A percentile compares a stretch with the other conserved stretches of the same genome.
Conservation (phyloP, 2,113 vertebrate genomes). For the Podarcis raffonei region DNA sequence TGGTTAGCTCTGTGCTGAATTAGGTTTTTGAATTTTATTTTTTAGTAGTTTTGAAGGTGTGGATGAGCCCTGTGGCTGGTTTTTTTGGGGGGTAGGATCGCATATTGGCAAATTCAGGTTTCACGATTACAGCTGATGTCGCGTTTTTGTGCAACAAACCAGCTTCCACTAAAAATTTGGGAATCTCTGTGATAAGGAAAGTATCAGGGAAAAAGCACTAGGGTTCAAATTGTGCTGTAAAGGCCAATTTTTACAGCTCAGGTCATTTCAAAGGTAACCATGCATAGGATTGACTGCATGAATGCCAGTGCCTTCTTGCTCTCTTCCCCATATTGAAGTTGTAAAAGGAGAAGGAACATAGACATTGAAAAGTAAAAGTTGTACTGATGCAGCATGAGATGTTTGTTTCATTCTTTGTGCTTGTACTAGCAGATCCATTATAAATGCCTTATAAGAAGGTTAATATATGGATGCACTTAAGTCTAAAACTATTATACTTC, state of each 20-base stretch:
- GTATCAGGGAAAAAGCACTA: too few relatives aligned
- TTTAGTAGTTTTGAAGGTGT: background rate
- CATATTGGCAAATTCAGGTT: background rate
- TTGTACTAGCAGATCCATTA: background rate
- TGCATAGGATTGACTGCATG: background rate
- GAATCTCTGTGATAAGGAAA: too few relatives aligned
- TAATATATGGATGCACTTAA: background rate
- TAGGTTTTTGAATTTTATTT: background rate
- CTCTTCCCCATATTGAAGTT: background rate
- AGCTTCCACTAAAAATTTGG: too few relatives aligned
- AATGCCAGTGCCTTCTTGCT: background rate
- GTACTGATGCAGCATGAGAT: too few relatives aligned
- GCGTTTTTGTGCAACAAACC: too few relatives aligned
- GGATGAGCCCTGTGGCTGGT: background rate
- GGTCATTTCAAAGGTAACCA: background rate
- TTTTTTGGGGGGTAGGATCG: background rate
- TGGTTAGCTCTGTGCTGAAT: background rate
- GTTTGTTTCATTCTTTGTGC: background rate
- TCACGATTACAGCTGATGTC: background rate
- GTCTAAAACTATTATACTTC: background rate
- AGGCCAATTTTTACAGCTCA: background rate
- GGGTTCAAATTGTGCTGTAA: background rate
- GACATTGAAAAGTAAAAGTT: background rate
- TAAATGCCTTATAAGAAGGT: conserved; percentile 10
- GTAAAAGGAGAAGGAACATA: background rate